Evolutionary conservation across 2,113 vertebrate genomes (phyloP).

Genomic region (Aegithalos caudatus): DNA sequence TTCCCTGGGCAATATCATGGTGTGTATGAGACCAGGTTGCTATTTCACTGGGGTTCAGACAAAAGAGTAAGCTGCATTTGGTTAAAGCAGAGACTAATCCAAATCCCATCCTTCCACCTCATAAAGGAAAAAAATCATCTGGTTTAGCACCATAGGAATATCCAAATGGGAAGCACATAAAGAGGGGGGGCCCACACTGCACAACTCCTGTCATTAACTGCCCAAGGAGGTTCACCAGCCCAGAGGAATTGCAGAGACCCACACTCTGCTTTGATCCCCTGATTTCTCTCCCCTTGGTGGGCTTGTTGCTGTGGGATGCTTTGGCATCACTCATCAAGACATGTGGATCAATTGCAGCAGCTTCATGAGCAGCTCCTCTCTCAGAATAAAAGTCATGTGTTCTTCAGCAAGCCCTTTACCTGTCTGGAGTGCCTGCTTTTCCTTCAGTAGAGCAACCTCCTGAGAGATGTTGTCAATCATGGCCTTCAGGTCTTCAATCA

Average conservation of each 20-base stretch:
- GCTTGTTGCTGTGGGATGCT: background rate
- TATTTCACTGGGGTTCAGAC: background rate
- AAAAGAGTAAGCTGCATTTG: background rate
- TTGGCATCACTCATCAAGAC: background rate
- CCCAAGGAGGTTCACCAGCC: background rate
- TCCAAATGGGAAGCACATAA: background rate
- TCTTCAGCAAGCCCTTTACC: constrained; percentile 63
- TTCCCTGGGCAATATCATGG: background rate
- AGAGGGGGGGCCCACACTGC: background rate
- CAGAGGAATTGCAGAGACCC: background rate
- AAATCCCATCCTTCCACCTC: background rate
- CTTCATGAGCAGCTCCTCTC: background rate
- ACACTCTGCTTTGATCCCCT: background rate
- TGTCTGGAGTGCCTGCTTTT: constrained; percentile 90
- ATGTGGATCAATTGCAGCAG: fast-evolving
- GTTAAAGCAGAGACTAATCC: background rate
- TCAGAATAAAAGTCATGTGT: background rate
- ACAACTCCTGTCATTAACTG: background rate
- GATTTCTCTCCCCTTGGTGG: background rate
- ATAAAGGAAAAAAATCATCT: background rate
- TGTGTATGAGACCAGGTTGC: background rate
- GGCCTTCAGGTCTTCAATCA: constrained; percentile 82
- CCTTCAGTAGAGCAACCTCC: constrained; percentile 87
- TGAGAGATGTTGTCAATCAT: constrained; percentile 80
- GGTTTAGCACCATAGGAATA: background rate